Conservation (phyloP, 1,140 invertebrate genomes). For the Centruroides sculpturatus region DNA sequence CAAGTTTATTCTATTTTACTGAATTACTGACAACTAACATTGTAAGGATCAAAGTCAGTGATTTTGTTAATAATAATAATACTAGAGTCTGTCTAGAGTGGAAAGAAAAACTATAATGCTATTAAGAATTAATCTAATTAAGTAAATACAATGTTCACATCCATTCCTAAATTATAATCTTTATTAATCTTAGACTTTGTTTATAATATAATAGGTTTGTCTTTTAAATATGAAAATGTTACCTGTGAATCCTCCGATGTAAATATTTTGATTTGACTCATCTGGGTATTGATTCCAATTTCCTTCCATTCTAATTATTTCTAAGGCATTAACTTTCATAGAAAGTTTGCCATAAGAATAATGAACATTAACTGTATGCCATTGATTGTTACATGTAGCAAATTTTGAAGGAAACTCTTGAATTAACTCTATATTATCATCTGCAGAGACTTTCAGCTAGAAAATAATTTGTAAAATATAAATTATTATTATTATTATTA, state of each 20-base stretch:
- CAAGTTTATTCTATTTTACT: no score
- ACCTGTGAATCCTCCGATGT: conserved; percentile 77
- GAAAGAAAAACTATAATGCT: no score
- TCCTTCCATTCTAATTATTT: conserved; percentile 28
- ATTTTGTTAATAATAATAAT: no score
- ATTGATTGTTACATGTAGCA: conserved; percentile 64
- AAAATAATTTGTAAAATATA: background rate
- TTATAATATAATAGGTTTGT: no score
- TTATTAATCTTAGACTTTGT: no score
- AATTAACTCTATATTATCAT: conserved; percentile 39
- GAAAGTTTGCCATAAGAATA: conserved; percentile 44
- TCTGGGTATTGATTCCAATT: conserved; percentile 32
- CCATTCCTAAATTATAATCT: no score
- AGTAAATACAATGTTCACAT: no score
- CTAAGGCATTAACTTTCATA: conserved; percentile 52
- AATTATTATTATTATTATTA: background rate
- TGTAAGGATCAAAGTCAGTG: no score
- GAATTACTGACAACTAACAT: no score
- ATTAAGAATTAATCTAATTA: no score
- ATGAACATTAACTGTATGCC: conserved; percentile 64
- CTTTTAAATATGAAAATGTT: conserved; percentile 6
- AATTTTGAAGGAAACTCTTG: conserved; percentile 40
- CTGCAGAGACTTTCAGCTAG: conserved; percentile 28
- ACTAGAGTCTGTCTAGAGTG: no score
- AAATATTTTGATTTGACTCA: conserved; percentile 45